Evolutionary conservation across 2,797 vertebrate genomes (phyloP).

Genomic region (Hyperoplus immaculatus): DNA sequence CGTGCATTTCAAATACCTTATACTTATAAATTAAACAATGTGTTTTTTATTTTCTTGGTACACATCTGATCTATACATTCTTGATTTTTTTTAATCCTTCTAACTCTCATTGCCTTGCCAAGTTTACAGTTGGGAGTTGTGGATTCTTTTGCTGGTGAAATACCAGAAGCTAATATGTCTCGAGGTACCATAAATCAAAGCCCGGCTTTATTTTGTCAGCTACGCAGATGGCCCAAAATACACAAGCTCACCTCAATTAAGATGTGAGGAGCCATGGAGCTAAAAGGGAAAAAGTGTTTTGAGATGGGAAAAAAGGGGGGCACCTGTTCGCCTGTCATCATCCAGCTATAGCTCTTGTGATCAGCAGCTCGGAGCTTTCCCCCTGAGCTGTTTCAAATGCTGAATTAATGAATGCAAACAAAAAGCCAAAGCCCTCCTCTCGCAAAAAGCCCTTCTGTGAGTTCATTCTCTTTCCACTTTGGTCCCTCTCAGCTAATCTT

Average conservation of each 20-base stretch:
- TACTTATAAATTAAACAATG: not conserved
- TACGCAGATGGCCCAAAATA: slow-evolving; percentile 81
- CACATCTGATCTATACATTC: not conserved
- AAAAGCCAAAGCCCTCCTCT: slow-evolving; percentile 78
- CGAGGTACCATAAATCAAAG: slow-evolving; percentile 86
- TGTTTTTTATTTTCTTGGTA: not conserved
- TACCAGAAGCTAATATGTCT: slow-evolving; percentile 75
- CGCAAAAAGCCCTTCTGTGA: slow-evolving; percentile 73
- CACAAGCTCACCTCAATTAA: slow-evolving; percentile 83
- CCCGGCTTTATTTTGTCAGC: slow-evolving; percentile 82
- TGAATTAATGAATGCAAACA: slow-evolving; percentile 87
- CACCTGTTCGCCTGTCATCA: slow-evolving; percentile 82
- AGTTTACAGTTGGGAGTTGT: slow-evolving; percentile 34
- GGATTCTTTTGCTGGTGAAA: slow-evolving; percentile 52
- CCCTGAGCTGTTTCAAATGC: slow-evolving; percentile 74
- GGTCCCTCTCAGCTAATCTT: slow-evolving; percentile 86
- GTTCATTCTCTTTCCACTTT: slow-evolving; percentile 80
- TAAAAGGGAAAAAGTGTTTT: slow-evolving; percentile 63
- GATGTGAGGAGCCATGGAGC: slow-evolving; percentile 61
- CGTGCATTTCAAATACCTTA: not conserved
- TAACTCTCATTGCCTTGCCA: slow-evolving; percentile 22
- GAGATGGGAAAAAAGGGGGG: slow-evolving; percentile 60
- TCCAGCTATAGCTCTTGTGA: slow-evolving; percentile 74
- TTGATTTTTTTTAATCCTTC: not conserved
- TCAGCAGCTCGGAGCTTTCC: slow-evolving; percentile 69